phyloP scores from a whole-genome alignment of 2,113 vertebrate genomes.

The Megaceryle torquata region DNA sequence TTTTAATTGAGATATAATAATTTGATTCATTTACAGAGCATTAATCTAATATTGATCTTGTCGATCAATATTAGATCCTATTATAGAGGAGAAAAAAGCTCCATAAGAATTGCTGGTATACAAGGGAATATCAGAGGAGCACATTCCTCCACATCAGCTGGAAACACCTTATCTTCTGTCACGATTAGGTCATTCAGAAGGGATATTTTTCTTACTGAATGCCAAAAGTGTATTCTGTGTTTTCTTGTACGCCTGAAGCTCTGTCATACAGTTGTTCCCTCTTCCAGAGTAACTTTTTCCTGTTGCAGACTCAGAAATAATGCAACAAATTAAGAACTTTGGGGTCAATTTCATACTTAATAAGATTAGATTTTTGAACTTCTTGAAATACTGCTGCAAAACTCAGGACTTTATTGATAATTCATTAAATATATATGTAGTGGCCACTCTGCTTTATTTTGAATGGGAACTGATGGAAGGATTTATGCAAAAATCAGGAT shows the following conservation, averaged over 20 bases:
- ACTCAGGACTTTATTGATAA: not conserved
- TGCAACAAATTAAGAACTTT: not conserved
- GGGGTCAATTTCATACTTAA: not conserved
- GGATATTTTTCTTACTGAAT: not conserved
- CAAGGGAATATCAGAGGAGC: not conserved
- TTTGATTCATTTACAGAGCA: not conserved
- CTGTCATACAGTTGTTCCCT: not conserved
- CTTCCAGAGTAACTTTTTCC: not conserved
- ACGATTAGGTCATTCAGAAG: not conserved
- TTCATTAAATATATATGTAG: not conserved
- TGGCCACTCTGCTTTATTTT: not conserved
- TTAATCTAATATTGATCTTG: not conserved
- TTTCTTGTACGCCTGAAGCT: not conserved
- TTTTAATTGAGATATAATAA: not conserved
- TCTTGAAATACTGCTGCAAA: not conserved
- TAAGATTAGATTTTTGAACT: not conserved
- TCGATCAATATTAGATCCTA: not conserved
- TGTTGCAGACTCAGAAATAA: not conserved
- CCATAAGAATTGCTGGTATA: not conserved
- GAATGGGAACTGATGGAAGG: not conserved
- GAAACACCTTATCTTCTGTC: not conserved
- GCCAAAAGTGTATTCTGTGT: not conserved
- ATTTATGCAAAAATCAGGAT: not conserved
- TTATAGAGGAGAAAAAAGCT: not conserved
- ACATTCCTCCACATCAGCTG: not conserved